Base-by-base conservation (phyloP, 2,797 vertebrate species). In the Scarus forsteni region DNA sequence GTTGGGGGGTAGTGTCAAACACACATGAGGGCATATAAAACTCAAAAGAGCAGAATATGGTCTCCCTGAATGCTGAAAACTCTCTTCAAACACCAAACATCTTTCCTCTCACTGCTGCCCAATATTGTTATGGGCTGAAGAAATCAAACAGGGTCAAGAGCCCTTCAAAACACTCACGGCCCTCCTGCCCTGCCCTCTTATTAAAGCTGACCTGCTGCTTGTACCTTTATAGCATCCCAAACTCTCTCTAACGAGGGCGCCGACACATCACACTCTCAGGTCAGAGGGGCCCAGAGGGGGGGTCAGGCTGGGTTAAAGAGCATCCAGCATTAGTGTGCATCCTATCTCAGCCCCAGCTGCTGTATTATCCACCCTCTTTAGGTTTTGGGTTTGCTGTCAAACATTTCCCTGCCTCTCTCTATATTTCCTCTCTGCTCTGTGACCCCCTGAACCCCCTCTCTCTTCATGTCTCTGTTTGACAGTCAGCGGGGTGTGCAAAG, bases 401-500 rank as follows among this genome's bases (percentile, higher is more conserved):
- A 45, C 36, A 46, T 60, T 48, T 15, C 18, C 19, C 39, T 4
- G 10, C 48, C 13, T 45, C 34, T 39, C 53, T 54, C 42, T 18
- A n/a, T 10, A 10, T 36, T 27, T 11, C 27, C 5, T 38, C 5
- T 0, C 39, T 48, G 19, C 46, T 63, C n/a, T 3, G 14, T 43
- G 15, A 45, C 43, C 9, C 16, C 55, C 3, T 16, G n/a, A 42
- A 39, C 8, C 10, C 15, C 53, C 39, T 27, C 5, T 13, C 11
- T 3, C 44, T 45, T 44, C 39, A 34, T 35, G 18, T 51, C 40
- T 27, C 58, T 43, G 18, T 53, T 60, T 75, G 39, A 73, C 71
- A 72, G 54, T 63, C 66, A 73, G 42, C 50, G 79, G 83, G 63
- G 83, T 86, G 87, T 74, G 75, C 69, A 80, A 86, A 80, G 65